These are phyloP conservation scores for Venturia canescens DNA, from an alignment of 1,140 invertebrate species.

Conservation along the genomic window DNA sequence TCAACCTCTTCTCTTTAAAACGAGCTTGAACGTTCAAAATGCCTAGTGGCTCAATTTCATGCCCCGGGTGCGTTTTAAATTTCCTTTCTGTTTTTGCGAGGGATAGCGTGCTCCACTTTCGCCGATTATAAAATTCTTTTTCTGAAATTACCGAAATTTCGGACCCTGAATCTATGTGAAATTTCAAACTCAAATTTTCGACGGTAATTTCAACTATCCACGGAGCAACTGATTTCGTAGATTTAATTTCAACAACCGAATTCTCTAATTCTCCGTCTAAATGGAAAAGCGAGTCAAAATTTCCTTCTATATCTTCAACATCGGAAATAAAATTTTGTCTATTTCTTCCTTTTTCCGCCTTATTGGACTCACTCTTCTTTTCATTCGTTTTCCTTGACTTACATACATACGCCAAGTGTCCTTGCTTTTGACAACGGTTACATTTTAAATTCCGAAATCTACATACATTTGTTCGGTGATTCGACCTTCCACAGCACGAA, in stretches of 20 bases:
- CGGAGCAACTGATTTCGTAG: slow-evolving; percentile 23
- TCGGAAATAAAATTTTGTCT: slow-evolving; percentile 39
- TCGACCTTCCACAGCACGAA: slow-evolving; percentile 47
- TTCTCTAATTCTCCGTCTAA: slow-evolving; percentile 13
- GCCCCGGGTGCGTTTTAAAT: slow-evolving; percentile 38
- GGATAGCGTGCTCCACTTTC: neutral
- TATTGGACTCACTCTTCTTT: neutral
- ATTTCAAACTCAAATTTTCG: slow-evolving; percentile 10
- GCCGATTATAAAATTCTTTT: neutral
- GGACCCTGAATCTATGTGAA: slow-evolving; percentile 15
- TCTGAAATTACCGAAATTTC: slow-evolving; percentile 37
- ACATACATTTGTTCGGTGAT: slow-evolving; percentile 40
- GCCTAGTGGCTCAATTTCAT: neutral
- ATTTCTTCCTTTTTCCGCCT: neutral
- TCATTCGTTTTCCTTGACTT: neutral
- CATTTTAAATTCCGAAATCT: neutral
- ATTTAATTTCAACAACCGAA: neutral
- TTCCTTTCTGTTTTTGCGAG: slow-evolving; percentile 16
- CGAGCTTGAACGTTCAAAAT: neutral
- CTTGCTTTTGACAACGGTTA: slow-evolving; percentile 25
- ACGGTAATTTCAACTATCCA: slow-evolving; percentile 21
- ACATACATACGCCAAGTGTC: slow-evolving; percentile 46
- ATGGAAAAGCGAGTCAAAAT: slow-evolving; percentile 23
- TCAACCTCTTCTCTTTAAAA: neutral
- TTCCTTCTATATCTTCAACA: slow-evolving; percentile 21